Evolutionary conservation across 2,113 vertebrate genomes (phyloP), one percentile per base, ranked within the genome.

Genomic region (Ondatra zibethicus): DNA sequence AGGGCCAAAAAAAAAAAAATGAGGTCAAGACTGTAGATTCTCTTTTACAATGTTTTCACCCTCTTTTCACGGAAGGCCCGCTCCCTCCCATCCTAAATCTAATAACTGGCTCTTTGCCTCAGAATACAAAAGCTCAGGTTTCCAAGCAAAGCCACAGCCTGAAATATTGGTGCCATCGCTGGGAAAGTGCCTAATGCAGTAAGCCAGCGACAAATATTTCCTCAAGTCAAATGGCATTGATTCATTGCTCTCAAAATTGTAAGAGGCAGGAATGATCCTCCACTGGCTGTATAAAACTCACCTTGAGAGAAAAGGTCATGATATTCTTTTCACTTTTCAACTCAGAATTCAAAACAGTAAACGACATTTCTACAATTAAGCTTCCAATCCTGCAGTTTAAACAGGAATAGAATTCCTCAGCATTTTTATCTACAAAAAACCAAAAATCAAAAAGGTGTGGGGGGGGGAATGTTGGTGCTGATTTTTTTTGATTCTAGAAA

Each of bases 281-380:
- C 39, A 52, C 50, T 36, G 76, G 52, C 36, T 80, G 61, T 66
- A 91, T 95, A 36, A 65, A 70, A 94, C 91, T 80, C 80, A 75
- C 85, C 93, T 94, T 93, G 31, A 95, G 55, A 0, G 47, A 76
- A 96, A 93, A 91, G 72, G 31, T 63, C 33, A 45, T 7, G 4
- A 92, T 72, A 50, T 88, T 45, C 70, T 89, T 90, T 87, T 88
- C 68, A 87, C 61, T 72, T 77, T 93, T 86, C 73, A 92, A 76
- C 45, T 90, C 17, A 65, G 93, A 89, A 94, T 80, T 97, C 33
- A 91, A 93, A 94, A 68, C 85, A 93, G 52, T 91, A 68, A 93
- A 68, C 87, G 81, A 81, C 45, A 77, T 94, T 91, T 95, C 68
- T 88, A 42, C 70, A 91, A 81, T 55, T 92, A 81, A 65, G 89